Percentiles rank a stretch among this genome's conserved stretches.
Evolutionary conservation across 2,888 invertebrate species (phyloP).

Genomic region (Rhagonycha fulva): DNA sequence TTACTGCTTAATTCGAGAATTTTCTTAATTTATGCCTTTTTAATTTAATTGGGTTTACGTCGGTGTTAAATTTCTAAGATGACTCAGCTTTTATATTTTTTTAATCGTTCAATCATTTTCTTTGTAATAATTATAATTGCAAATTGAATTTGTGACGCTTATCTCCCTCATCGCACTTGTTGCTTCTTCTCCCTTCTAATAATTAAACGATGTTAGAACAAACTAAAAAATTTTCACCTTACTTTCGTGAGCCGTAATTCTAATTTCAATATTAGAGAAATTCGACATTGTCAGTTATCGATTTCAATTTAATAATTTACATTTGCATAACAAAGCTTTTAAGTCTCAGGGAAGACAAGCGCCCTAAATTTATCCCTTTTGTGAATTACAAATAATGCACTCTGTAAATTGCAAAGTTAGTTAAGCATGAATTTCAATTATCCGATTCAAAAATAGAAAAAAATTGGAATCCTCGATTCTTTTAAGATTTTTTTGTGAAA

Average conservation of each 20-base stretch:
- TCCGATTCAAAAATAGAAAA: background rate
- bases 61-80: background rate
- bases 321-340: background rate
- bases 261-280: background rate
- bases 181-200: background rate
- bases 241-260: background rate
- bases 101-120: background rate
- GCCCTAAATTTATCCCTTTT: background rate
- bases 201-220: background rate
- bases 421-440: background rate
- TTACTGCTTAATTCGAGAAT: background rate
- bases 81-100: background rate
- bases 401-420: background rate
- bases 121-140: background rate
- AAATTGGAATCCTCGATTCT: background rate
- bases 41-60: background rate
- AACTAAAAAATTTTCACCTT: background rate
- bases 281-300: background rate
- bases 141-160: background rate
- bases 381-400: background rate
- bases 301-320: background rate
- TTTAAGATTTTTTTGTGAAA: too few relatives aligned
- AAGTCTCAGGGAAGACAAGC: background rate
- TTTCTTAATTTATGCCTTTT: background rate
- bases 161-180: background rate